Evolutionary conservation across 2,888 invertebrate genomes (phyloP), one percentile per base, ranked within the genome.

Genomic region (Tethea ocularis): DNA sequence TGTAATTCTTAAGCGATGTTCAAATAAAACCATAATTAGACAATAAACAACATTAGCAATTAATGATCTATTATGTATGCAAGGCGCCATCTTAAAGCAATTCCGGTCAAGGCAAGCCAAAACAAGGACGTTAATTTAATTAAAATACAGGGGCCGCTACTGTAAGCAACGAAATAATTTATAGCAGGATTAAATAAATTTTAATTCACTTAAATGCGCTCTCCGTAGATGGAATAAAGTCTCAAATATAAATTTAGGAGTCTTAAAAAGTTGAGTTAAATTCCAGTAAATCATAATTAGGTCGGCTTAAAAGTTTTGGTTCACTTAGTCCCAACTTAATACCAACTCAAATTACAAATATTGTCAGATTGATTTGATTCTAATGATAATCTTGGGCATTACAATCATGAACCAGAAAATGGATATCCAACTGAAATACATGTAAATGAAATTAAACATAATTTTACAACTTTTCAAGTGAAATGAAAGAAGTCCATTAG

Each of bases 101-200:
- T 33, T 26, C 62, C 52, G 64, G 62, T 69, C 71, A 67, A 72
- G 67, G 72, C 54, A 61, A 69, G 41, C 60, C 60, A 60, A 65
- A 67, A 64, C 57, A 59, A 36, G 64, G 63, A 71, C 64, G 66
- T 23, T 58, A 61, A 62, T 68, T 59, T 7, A 17, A 54, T 56
- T 66, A 53, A 56, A n/a, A 57, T 53, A 62, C 57, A 64, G 63
- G 53, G 26, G 36, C 20, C 46, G 46, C 46, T 20, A 46, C 46
- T n/a, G n/a, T n/a, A n/a, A 46, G 20, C 46, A 17, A n/a, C 41
- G 17, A 46, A 46, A 46, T 46, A 46, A 46, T 20, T 46, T 46
- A 46, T 46, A 10, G 17, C 20, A 17, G 46, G 46, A 46, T 46
- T 46, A 46, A 20, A n/a, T 20, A 46, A 46, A 46, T 46, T 46